Percentiles rank a stretch among this genome's conserved stretches.
These are phyloP conservation scores for Eueides isabella DNA, from an alignment of 1,140 invertebrate species.

Conservation along the genomic window DNA sequence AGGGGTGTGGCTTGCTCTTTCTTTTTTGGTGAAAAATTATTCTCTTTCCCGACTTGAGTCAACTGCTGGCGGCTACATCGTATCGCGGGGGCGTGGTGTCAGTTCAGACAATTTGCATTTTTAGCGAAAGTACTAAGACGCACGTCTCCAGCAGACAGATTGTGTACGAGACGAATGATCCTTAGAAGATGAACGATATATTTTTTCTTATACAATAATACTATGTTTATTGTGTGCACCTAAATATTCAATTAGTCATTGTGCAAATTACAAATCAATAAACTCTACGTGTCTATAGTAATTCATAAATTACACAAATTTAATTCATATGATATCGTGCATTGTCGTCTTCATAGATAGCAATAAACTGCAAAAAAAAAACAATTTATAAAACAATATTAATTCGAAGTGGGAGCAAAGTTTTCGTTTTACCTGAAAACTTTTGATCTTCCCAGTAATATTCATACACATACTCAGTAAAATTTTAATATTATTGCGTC, in stretches of 20 bases:
- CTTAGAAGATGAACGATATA: conserved; percentile 31
- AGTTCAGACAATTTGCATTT: conserved; percentile 77
- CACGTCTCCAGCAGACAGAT: conserved; percentile 72
- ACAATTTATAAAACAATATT: conserved; percentile 16
- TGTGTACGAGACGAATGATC: conserved; percentile 71
- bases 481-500: conserved; percentile 76
- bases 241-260: background rate
- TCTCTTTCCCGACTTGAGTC: conserved; percentile 49
- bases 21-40: conserved; percentile 73
- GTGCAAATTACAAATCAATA: background rate
- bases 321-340: too few relatives aligned
- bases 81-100: conserved; percentile 65
- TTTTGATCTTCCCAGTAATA: conserved; percentile 30
- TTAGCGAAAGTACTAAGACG: conserved; percentile 74
- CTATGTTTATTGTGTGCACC: background rate
- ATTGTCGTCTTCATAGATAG: background rate
- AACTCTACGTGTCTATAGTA: too few relatives aligned
- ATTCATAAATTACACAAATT: too few relatives aligned
- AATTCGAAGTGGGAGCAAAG: conserved; percentile 16
- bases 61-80: conserved; percentile 49
- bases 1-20: conserved; percentile 65
- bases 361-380: background rate
- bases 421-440: conserved; percentile 7
- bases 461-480: conserved; percentile 51
- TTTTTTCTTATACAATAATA: background rate